phyloP scores from a whole-genome alignment of 2,113 vertebrate species.

The Nesoenas mayeri region DNA sequence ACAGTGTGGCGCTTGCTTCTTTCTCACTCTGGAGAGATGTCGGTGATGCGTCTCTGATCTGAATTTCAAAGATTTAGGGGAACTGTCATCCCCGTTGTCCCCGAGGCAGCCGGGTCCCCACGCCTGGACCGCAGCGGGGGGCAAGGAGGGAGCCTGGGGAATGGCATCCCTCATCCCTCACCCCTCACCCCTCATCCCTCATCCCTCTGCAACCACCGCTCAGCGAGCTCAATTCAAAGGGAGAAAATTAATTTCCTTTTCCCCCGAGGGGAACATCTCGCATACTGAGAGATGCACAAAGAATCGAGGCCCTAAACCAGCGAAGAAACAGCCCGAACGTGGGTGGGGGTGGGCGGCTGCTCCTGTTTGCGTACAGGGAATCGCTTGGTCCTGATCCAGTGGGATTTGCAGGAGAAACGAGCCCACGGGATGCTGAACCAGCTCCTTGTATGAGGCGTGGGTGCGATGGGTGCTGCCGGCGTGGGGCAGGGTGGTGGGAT shows the following conservation, averaged over 20 bases:
- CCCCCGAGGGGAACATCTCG: neutral
- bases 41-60: neutral
- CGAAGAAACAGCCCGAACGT: neutral
- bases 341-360: neutral
- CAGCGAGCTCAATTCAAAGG: neutral
- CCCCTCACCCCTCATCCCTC: too few relatives aligned
- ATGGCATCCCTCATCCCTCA: too few relatives aligned
- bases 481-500: too few relatives aligned
- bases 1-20: neutral
- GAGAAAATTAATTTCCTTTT: neutral
- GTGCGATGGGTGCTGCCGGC: neutral
- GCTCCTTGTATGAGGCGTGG: neutral
- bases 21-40: neutral
- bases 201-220: rapidly evolving
- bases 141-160: neutral
- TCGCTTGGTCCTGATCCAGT: rapidly evolving
- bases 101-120: rapidly evolving
- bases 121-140: rapidly evolving
- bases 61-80: neutral
- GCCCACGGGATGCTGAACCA: neutral
- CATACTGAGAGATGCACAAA: neutral
- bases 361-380: neutral
- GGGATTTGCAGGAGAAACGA: neutral
- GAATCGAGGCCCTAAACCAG: rapidly evolving
- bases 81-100: neutral